These are phyloP conservation scores for Macrobrachium nipponense DNA, from an alignment of 1,140 invertebrate genomes.

Conservation along the genomic window DNA sequence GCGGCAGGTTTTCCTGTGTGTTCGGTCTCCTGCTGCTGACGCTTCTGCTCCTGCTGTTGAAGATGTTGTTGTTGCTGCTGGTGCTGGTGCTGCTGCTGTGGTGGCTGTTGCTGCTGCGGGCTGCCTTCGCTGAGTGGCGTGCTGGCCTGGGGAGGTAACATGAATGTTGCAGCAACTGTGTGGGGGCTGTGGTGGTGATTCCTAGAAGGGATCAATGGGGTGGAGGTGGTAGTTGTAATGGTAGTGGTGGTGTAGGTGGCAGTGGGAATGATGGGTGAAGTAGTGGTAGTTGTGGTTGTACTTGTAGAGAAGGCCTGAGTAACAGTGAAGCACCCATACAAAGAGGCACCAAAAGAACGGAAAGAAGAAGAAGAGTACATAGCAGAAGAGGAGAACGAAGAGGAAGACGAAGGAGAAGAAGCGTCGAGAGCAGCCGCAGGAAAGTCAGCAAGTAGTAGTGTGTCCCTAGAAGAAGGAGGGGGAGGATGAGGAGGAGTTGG, in stretches of 20 bases:
- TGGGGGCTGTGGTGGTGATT: slow-evolving; percentile 30
- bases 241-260: slow-evolving; percentile 36
- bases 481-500: background rate
- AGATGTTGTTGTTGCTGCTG: background rate
- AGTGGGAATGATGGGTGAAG: slow-evolving; percentile 21
- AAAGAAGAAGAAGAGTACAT: slow-evolving; percentile 38
- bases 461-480: slow-evolving; percentile 33
- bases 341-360: slow-evolving; percentile 33
- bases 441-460: slow-evolving; percentile 41
- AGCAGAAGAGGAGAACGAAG: slow-evolving; percentile 32
- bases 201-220: slow-evolving; percentile 32
- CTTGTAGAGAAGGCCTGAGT: slow-evolving; percentile 52
- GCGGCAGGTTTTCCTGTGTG: background rate
- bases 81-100: background rate
- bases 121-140: slow-evolving; percentile 55
- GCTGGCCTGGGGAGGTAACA: slow-evolving; percentile 54
- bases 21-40: background rate
- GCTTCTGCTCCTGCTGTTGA: background rate
- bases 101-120: background rate
- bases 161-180: slow-evolving; percentile 51
- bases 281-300: slow-evolving; percentile 28
- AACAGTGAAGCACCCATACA: slow-evolving; percentile 34
- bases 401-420: slow-evolving; percentile 32
- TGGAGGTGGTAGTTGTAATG: slow-evolving; percentile 41
- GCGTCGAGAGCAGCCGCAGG: slow-evolving; percentile 37